Base-by-base conservation (phyloP, 2,888 invertebrate genomes). In the Pyrrhosoma nymphula region DNA sequence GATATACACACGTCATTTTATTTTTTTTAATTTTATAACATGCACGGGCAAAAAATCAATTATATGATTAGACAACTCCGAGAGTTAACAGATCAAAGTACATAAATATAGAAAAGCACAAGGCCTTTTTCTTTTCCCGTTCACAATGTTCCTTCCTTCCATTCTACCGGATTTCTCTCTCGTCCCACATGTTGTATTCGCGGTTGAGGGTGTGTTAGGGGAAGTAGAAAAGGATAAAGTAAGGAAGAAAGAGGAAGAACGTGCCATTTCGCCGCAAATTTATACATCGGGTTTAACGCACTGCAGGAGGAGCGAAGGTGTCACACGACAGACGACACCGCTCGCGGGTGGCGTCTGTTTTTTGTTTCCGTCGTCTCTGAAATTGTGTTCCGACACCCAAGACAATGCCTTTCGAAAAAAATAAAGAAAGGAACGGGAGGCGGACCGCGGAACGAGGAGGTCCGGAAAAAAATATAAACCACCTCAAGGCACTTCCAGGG, bases 271-370 rank as follows among this genome's bases (percentile, higher is more conserved):
- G 16, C 82, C 35, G 18, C 82, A 82, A 82, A 82, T 82, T 82
- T 82, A 82, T 82, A 82, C 82, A 82, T 82, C 35, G 82, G 82
- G 30, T 35, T 82, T 82, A 82, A 82, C 82, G 82, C 35, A 18
- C 82, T 35, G 82, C 30, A 82, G 82, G n/a, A 30, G 82, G n/a
- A 30, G 82, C 82, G n/a, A 35, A 82, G 82, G 82, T 35, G 82
- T 82, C 82, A 82, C 82, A 82, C 35, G 82, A 82, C 30, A 82
- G 82, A 30, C 82, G 82, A 82, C 82, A 82, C 82, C 82, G 82
- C 82, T 82, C 82, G 82, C 35, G 30, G 82, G 82, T 35, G 82
- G 82, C 35, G 82, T 82, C 82, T 82, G 82, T 82, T 82, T 82
- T 82, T 82, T 82, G 82, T 82, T 82, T 60, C 20, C 20, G 12